Conservation (phyloP, 2,888 invertebrate species). For the Andrena flavipes region DNA sequence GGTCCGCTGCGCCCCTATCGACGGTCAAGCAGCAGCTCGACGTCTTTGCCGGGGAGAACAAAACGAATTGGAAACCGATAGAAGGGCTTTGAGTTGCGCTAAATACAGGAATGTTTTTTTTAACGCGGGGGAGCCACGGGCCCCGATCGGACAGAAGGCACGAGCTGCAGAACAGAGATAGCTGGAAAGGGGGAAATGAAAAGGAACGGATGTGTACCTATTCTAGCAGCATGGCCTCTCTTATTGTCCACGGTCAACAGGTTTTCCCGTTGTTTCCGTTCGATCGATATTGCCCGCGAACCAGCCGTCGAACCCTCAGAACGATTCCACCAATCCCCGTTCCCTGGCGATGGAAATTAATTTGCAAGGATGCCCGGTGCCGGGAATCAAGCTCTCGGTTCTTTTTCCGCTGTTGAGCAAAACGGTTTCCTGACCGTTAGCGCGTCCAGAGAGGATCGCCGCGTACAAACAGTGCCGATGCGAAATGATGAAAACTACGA, state of each 20-base stretch:
- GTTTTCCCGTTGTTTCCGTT: constrained; percentile 24
- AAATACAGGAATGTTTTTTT: constrained; percentile 35
- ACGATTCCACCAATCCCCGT: constrained; percentile 10
- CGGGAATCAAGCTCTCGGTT: neutral
- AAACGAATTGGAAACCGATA: constrained; percentile 52
- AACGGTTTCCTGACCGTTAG: neutral
- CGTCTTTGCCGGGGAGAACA: constrained; percentile 25
- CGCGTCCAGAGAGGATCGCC: neutral
- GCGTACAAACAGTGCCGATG: neutral
- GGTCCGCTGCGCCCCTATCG: neutral
- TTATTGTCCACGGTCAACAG: constrained; percentile 41
- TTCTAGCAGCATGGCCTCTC: constrained; percentile 25
- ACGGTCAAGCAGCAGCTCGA: neutral
- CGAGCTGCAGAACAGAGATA: constrained; percentile 23
- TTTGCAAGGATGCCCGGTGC: constrained; percentile 29
- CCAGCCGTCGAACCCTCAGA: neutral
- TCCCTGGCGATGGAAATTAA: constrained; percentile 34
- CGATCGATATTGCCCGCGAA: constrained; percentile 38
- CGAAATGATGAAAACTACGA: constrained; percentile 18
- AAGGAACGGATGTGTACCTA: constrained; percentile 30
- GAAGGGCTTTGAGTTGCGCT: constrained; percentile 7
- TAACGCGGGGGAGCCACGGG: neutral
- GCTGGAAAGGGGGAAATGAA: constrained; percentile 22
- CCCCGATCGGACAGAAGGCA: neutral
- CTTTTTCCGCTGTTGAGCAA: constrained; percentile 12